Percentiles rank a stretch among this genome's conserved stretches.
These are phyloP conservation scores for Gonatopus flavifemur DNA, from an alignment of 1,140 invertebrate genomes.

Conservation along the genomic window DNA sequence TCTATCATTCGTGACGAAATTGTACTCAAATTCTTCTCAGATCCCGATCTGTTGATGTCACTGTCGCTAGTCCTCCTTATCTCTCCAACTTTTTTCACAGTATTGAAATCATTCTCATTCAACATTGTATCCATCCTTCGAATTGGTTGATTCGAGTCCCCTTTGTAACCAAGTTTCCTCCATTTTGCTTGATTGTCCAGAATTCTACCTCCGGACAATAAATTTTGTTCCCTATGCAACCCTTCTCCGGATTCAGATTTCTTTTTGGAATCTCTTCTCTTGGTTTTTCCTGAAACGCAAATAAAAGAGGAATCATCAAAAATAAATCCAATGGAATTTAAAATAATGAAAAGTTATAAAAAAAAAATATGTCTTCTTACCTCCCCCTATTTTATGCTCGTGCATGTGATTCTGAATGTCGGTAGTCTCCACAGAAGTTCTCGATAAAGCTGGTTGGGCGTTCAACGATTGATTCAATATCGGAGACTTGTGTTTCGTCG, in stretches of 20 bases:
- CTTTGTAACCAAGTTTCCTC: constrained; percentile 54
- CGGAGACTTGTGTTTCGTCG: constrained; percentile 49
- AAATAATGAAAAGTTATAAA: background rate
- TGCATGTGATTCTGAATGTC: constrained; percentile 52
- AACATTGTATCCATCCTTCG: constrained; percentile 42
- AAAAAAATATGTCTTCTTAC: constrained; percentile 28
- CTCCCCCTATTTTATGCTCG: constrained; percentile 58
- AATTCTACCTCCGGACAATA: constrained; percentile 54
- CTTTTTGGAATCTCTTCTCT: constrained; percentile 60
- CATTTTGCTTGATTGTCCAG: constrained; percentile 54
- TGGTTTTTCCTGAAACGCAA: constrained; percentile 58
- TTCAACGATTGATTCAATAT: constrained; percentile 45
- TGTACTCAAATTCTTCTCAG: constrained; percentile 40
- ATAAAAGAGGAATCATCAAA: no score
- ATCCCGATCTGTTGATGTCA: constrained; percentile 37
- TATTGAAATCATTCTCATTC: constrained; percentile 38
- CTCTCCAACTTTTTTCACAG: constrained; percentile 49
- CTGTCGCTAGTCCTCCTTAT: constrained; percentile 58
- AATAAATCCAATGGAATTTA: constrained; percentile 5
- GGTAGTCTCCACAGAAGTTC: constrained; percentile 42
- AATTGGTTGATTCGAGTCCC: constrained; percentile 33
- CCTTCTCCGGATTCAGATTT: constrained; percentile 57
- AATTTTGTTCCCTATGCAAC: constrained; percentile 53
- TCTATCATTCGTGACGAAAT: constrained; percentile 43
- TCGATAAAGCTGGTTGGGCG: constrained; percentile 39